Base-by-base conservation (phyloP, 2,113 vertebrate genomes). In the Hippocampus zosterae region DNA sequence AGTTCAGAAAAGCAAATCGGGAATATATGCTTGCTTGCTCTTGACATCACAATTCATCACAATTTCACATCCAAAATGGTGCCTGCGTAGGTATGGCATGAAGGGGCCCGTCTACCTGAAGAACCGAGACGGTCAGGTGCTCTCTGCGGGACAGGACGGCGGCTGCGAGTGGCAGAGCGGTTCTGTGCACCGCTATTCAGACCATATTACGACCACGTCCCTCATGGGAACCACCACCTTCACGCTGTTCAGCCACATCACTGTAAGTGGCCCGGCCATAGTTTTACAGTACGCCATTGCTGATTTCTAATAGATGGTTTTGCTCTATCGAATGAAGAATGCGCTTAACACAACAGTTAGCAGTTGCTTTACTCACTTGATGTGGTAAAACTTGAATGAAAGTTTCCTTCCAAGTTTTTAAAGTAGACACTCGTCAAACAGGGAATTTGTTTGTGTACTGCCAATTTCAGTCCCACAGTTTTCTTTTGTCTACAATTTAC, bases 61-160 rank as follows among this genome's bases (percentile, higher is more conserved):
- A 11, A 44, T 44, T 15, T 48, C 16, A 15, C 21, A 21, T 53
- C 21, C 2, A 8, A 53, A 53, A n/a, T n/a, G 8, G 8, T 11
- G 37, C 18, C 13, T 56, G 50, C 25, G 33, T 76, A 99, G 96
- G 70, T 98, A 96, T 0, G 95, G 95, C 8, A 90, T 96, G 71
- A 98, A 95, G 89, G 96, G 92, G 42, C 92, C 96, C 0, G 94
- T 94, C 23, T 97, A 96, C 5, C 37, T 99, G 81, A 96, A 86
- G 88, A 96, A 94, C 69, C 93, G 92, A 19, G 96, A 97, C 25
- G 94, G 93, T 1, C 87, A 93, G 76, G 96, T 98, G 75, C 80
- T 96, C 66, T 77, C 89, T 0, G 89, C 88, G 1, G 78, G 62
- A 0, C 68, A 55, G 15, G 88, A 92, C 0, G 81, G 88, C 42